A percentile compares a stretch with the other conserved stretches of the same genome.
Evolutionary conservation across 1,140 invertebrate genomes (phyloP).

Genomic region (Wasmannia auropunctata): DNA sequence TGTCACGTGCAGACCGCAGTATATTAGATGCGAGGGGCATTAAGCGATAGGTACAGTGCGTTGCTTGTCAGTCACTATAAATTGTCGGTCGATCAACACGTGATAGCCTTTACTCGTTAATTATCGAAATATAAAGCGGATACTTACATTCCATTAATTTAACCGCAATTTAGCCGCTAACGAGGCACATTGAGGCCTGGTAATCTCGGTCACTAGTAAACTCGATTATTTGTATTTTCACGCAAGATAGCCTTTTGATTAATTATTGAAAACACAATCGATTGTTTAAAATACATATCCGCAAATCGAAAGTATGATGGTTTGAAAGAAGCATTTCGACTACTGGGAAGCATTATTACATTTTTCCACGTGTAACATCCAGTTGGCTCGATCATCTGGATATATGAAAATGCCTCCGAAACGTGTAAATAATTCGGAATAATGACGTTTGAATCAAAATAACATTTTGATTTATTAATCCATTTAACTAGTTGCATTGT

Average conservation of each 20-base stretch:
- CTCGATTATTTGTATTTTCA: not conserved
- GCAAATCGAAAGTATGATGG: not conserved
- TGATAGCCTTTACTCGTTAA: slow-evolving; percentile 38
- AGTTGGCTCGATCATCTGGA: not conserved
- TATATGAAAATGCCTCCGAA: not conserved
- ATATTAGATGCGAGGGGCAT: slow-evolving; percentile 47
- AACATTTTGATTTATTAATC: slow-evolving; percentile 48
- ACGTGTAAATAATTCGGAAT: slow-evolving; percentile 18
- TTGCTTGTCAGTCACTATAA: slow-evolving; percentile 59
- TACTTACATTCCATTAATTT: slow-evolving; percentile 8
- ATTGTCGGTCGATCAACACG: slow-evolving; percentile 52
- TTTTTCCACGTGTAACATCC: no score
- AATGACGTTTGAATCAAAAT: slow-evolving; percentile 19
- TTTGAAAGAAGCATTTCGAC: not conserved
- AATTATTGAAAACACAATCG: not conserved
- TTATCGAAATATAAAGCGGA: slow-evolving; percentile 37
- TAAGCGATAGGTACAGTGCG: slow-evolving; percentile 56
- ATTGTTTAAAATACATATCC: not conserved
- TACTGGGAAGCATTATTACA: not conserved
- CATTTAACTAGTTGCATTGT: slow-evolving; percentile 40
- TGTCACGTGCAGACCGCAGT: slow-evolving; percentile 45
- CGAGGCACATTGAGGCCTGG: not conserved
- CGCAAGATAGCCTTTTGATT: not conserved
- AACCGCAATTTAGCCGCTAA: slow-evolving; percentile 15
- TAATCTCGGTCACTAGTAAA: not conserved